Conservation (phyloP, 2,888 invertebrate genomes). For the Periphyllus acericola region DNA sequence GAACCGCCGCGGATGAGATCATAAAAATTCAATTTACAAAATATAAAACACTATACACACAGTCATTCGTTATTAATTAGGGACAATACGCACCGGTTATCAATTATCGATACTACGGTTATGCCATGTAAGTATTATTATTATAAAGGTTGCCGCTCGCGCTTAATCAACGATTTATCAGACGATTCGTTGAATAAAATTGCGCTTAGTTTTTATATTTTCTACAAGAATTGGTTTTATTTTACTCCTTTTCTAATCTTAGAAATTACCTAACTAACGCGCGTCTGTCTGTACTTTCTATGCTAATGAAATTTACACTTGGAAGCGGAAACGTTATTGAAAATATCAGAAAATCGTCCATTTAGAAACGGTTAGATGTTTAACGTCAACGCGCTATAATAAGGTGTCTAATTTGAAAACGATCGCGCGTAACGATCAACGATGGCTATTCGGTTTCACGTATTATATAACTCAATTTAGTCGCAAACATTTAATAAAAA, state of each 20-base stretch:
- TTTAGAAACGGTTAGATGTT: background rate
- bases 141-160: background rate
- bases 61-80: too few species aligned
- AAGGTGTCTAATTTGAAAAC: background rate
- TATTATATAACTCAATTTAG: background rate
- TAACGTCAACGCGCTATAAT: background rate
- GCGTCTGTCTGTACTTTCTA: background rate
- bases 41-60: too few species aligned
- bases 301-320: background rate
- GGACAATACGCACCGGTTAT: too few species aligned
- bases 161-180: background rate
- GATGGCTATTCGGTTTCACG: background rate
- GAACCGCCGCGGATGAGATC: too few species aligned
- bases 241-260: background rate
- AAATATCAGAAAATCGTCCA: constrained; percentile 1
- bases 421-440: background rate
- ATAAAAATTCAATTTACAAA: too few species aligned
- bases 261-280: background rate
- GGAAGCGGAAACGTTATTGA: constrained; percentile 12
- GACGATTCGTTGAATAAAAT: background rate
- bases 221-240: background rate
- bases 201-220: background rate
- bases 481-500: background rate
- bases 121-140: too few species aligned
- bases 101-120: too few species aligned